Evolutionary conservation across 2,797 vertebrate species (phyloP).

Genomic region (Smutsia temminckii): DNA sequence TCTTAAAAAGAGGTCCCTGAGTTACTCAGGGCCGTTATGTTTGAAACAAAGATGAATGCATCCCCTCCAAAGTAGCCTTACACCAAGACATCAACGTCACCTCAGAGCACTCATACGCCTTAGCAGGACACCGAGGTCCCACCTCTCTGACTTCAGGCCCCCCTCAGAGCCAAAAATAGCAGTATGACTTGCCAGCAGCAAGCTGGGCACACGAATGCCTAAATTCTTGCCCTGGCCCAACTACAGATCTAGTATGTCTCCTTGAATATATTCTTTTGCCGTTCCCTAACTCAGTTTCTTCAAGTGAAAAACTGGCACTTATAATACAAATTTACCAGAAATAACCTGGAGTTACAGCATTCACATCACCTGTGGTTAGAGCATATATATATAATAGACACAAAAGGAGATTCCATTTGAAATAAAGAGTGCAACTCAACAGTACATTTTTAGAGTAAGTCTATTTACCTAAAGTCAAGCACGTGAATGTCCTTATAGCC

Average conservation of each 20-base stretch:
- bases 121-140: neutral
- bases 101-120: neutral
- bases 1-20: neutral
- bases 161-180: neutral
- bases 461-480: conserved; percentile 91
- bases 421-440: neutral
- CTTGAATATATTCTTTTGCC: neutral
- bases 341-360: neutral
- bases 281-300: conserved; percentile 25
- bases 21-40: neutral
- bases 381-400: neutral
- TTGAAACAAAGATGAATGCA: neutral
- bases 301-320: neutral
- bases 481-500: conserved; percentile 92
- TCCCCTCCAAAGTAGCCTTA: neutral
- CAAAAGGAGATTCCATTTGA: conserved; percentile 22
- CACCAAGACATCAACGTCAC: neutral
- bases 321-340: neutral
- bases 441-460: neutral
- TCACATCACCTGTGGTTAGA: neutral
- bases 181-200: neutral
- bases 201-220: neutral
- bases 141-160: neutral
- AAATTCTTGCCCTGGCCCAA: neutral
- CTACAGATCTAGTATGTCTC: neutral